phyloP scores from a whole-genome alignment of 2,797 vertebrate genomes.

The Clamator glandarius region DNA sequence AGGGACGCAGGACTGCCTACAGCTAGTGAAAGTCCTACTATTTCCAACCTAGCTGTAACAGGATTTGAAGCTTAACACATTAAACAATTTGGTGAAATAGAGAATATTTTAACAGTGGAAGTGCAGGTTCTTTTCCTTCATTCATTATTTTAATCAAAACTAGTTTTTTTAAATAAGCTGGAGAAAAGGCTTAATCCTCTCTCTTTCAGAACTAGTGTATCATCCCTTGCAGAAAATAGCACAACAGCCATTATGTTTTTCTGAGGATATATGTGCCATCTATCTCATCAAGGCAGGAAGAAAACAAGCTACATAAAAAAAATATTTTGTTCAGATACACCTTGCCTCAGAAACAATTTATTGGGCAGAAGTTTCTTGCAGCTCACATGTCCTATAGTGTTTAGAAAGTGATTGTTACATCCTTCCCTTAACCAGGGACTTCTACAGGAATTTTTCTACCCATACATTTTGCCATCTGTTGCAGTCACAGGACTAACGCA shows the following conservation, averaged over 20 bases:
- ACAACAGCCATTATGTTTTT: background rate
- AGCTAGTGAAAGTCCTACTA: background rate
- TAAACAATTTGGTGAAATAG: background rate
- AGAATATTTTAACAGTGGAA: background rate
- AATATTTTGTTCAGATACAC: background rate
- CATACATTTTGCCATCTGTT: conserved; percentile 11
- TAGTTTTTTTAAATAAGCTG: background rate
- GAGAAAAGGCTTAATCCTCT: background rate
- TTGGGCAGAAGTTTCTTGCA: background rate
- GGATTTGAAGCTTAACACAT: background rate
- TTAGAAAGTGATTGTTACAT: background rate
- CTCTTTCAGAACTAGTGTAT: background rate
- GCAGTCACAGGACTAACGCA: background rate
- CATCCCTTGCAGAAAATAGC: background rate
- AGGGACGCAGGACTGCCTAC: background rate
- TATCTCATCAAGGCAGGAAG: background rate
- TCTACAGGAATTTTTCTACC: background rate
- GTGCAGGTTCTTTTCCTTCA: background rate
- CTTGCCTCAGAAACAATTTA: background rate
- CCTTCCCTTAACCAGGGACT: background rate
- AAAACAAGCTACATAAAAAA: background rate
- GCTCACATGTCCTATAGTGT: background rate
- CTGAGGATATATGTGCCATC: background rate
- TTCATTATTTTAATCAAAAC: conserved; percentile 12
- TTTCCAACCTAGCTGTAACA: background rate